Percentiles rank a stretch among this genome's conserved stretches.
Evolutionary conservation across 2,113 vertebrate genomes (phyloP).

Genomic region (Phaethon lepturus): DNA sequence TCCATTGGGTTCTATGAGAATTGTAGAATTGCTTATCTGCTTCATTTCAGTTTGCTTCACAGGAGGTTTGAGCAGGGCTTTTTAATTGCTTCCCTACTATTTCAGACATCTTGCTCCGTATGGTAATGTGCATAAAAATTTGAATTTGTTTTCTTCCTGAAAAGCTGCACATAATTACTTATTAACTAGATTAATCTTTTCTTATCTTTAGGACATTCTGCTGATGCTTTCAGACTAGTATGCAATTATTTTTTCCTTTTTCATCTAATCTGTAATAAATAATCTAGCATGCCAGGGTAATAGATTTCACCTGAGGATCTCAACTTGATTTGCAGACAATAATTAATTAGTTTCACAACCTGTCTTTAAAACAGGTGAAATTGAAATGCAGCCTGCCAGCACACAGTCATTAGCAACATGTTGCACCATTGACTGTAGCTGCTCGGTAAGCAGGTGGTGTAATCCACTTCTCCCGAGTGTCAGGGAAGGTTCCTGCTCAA

Average conservation of each 20-base stretch:
- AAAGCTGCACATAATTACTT: constrained; percentile 27
- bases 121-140: constrained; percentile 8
- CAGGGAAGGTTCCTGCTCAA: neutral
- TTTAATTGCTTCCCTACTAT: neutral
- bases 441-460: neutral
- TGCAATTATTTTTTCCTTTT: constrained; percentile 13
- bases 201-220: constrained; percentile 32
- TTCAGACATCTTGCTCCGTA: neutral
- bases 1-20: neutral
- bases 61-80: neutral
- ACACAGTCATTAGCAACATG: neutral
- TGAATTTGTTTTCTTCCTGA: constrained; percentile 28
- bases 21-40: neutral
- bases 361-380: constrained; percentile 45
- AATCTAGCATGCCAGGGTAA: neutral
- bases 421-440: neutral
- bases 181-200: constrained; percentile 14
- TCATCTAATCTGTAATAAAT: constrained; percentile 37
- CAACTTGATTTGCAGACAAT: constrained; percentile 2
- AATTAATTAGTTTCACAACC: constrained; percentile 54
- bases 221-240: neutral
- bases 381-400: neutral
- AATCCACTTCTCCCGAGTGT: neutral
- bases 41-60: constrained; percentile 3
- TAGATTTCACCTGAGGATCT: constrained; percentile 45